Base-by-base conservation (phyloP, 64 coral and sea anemone species). In the Porites australiensis region DNA sequence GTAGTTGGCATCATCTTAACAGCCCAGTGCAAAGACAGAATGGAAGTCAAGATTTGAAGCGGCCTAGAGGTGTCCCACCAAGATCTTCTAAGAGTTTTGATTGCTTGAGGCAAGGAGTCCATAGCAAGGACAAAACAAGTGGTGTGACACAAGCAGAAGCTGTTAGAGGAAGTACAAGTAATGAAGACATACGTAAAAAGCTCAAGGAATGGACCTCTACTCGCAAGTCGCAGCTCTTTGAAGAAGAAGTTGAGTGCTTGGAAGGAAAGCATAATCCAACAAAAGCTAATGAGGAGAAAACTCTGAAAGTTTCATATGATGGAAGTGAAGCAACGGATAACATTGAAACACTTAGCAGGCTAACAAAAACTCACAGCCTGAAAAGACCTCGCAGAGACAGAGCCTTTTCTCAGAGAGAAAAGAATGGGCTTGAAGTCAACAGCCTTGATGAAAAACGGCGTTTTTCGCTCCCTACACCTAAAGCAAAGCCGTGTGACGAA, bases 161-260 rank as follows among this genome's bases (percentile, higher is more conserved):
- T 13, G 72, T 76, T 66, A 43, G 82, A 3, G 47, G 58, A 13
- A 62, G 37, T 23, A 75, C 47, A 16, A 79, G 74, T 61, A 84
- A 12, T 51, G 81, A 84, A 68, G n/a, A 84, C 47, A 84, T 84
- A 21, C 81, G 61, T 23, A 18, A 84, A 50, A 68, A 50, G 61
- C 81, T 84, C 18, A 50, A 50, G 63, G 81, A 84, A 46, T 84
- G 81, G 81, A 84, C 81, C 69, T 20, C 47, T 61, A 51, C 27
- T 37, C 27, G 27, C 27, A 37, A 37, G 27, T 66, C 81, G 6
- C 43, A 68, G 62, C 44, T 79, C 46, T 93, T 93, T 79, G 91
- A 93, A 86, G 91, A 93, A 70, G 91, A 87, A 77, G 91, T 93
- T 3, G 91, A 93, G 9, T 93, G 91, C 50, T 68, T 77, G 73